Evolutionary conservation across 2,888 invertebrate genomes (phyloP), one percentile per base, ranked within the genome.

Genomic region (Orchesellides sinensis): DNA sequence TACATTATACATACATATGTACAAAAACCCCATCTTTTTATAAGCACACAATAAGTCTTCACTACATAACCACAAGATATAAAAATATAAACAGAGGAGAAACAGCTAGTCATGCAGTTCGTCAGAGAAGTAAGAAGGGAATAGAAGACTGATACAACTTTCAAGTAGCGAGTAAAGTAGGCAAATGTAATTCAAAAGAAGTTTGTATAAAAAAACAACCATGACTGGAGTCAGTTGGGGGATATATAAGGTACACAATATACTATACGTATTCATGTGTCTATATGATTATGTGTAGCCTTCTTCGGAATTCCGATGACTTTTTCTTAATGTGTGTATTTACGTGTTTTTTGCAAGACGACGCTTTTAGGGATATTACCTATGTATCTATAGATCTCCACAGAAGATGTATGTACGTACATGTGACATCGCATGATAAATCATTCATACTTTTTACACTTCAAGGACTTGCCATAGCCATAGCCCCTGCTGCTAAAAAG

Each of bases 361-460:
- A n/a, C n/a, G n/a, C n/a, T n/a, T n/a, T n/a, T n/a, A n/a, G n/a
- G n/a, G n/a, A n/a, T n/a, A n/a, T n/a, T n/a, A n/a, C n/a, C n/a
- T n/a, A n/a, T n/a, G n/a, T n/a, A n/a, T n/a, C n/a, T 49, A n/a
- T 10, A 17, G 4, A 49, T 49, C n/a, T 8, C 6, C 49, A n/a
- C 35, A 35, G 5, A n/a, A 61, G 8, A 45, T 68, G 68, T 78
- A 68, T 35, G 70, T 73, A 73, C 73, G 73, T 80, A 73, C 73
- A 73, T 80, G 73, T 80, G 81, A 81, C 81, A 81, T 81, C 73
- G 74, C 81, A 81, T 81, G 81, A 81, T 81, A 81, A 81, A 81
- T 81, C 81, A 81, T 81, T 81, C 81, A 81, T 81, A 81, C 73
- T 81, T 81, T 81, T 81, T 81, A 74, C 81, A 81, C 81, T 81